Conservation (phyloP, 2,888 invertebrate species). For the Lithophane leautieri region DNA sequence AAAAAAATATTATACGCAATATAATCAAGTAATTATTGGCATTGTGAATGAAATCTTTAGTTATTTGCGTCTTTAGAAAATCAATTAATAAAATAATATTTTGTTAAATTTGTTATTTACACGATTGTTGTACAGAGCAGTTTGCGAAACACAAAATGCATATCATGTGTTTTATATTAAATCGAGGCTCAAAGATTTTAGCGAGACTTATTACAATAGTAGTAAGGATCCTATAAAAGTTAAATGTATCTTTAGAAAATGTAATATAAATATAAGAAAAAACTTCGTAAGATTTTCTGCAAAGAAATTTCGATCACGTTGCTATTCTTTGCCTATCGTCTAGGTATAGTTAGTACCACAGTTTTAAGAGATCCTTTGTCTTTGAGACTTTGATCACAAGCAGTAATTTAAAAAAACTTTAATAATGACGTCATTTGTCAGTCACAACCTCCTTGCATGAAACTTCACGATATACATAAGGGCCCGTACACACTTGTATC, state of each 20-base stretch:
- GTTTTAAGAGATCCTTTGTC: conserved; percentile 41
- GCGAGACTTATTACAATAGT: conserved; percentile 67
- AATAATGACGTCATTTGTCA: conserved; percentile 20
- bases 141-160: conserved; percentile 75
- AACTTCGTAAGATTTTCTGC: conserved; percentile 62
- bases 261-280: conserved; percentile 68
- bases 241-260: conserved; percentile 68
- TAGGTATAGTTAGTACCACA: conserved; percentile 56
- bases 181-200: conserved; percentile 80
- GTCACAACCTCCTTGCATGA: conserved; percentile 48
- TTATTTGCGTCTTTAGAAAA: conserved; percentile 68
- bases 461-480: conserved; percentile 35
- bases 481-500: conserved; percentile 40
- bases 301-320: conserved; percentile 60
- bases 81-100: conserved; percentile 71
- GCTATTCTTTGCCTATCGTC: conserved; percentile 50
- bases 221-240: conserved; percentile 70
- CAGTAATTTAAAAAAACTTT: conserved; percentile 33
- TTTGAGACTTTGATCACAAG: conserved; percentile 55
- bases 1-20: conserved; percentile 50
- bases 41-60: conserved; percentile 64
- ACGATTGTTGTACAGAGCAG: conserved; percentile 78
- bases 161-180: conserved; percentile 82
- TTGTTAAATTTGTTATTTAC: conserved; percentile 83
- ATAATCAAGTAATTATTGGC: conserved; percentile 59